Evolutionary conservation across 2,888 invertebrate species (phyloP), one percentile per base, ranked within the genome.

Genomic region (Troides oblongomaculatus): DNA sequence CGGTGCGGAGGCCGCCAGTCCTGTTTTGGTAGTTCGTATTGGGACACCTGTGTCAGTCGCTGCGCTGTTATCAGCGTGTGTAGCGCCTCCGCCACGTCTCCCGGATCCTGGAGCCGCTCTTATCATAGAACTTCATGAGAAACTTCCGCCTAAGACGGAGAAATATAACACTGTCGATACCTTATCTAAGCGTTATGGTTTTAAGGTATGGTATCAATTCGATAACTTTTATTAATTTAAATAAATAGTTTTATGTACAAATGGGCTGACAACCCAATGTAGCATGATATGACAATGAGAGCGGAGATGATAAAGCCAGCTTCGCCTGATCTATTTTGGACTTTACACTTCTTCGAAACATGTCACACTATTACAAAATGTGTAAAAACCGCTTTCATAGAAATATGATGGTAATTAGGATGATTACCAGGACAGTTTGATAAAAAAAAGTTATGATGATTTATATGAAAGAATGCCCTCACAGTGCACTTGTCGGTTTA

Each of bases 11-110:
- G 72, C 75, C 2, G 77, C 81, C 0, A 81, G 75, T 0, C 82
- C 86, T 0, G 93, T 92, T 59, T 81, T 94, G 64, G 88, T 91
- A 69, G 88, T 94, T 43, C 94, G 93, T 62, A 93, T 94, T 30
- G 94, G 93, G n/a, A 95, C 95, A 72, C 95, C 95, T 17, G 93
- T 94, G 7, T 94, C 94, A 0, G 90, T 95, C 1, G 93, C 94
- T 1, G 93, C 94, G 5, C 72, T 95, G 61, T 80, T 95, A 7
- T 86, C 89, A 1, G 93, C 94, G 17, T 91, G 95, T 43, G 92
- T 92, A 17, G 91, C 94, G 30, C 94, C 92, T 46, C 90, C 93
- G 36, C 93, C 93, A 1, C 92, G 94, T 21, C 82, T 94, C 12
- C 95, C 94, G 7, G 93, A 93, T 73, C 94, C 94, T 57, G 93